phyloP scores from a whole-genome alignment of 2,113 vertebrate species.

The Ardeotis arabs region DNA sequence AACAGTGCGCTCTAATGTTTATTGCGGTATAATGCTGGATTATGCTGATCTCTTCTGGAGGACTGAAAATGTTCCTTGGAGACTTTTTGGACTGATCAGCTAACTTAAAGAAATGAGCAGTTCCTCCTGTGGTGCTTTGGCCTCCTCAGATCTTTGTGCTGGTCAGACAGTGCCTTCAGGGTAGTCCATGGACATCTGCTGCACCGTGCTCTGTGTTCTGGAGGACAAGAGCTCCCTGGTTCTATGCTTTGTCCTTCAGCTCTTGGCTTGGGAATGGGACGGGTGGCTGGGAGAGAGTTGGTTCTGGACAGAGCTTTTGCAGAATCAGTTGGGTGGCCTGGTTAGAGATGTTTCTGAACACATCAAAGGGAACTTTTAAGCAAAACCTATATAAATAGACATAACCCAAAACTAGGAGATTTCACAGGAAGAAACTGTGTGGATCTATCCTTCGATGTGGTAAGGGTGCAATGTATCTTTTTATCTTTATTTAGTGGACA shows the following conservation, averaged over 20 bases:
- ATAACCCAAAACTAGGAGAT: rapidly evolving
- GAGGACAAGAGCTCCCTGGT: not conserved
- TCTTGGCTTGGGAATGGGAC: not conserved
- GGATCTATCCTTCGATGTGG: rapidly evolving
- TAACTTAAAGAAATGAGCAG: not conserved
- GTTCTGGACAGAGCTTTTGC: not conserved
- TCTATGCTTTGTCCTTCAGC: not conserved
- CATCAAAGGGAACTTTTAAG: not conserved
- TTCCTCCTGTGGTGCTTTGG: not conserved
- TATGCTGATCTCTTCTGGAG: not conserved
- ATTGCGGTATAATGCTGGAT: not conserved
- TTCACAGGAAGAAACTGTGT: not conserved
- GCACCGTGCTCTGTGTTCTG: rapidly evolving
- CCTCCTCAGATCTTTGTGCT: not conserved
- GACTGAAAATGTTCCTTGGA: not conserved
- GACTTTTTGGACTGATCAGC: not conserved
- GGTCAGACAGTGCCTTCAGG: not conserved
- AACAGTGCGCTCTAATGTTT: not conserved
- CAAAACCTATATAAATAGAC: not conserved
- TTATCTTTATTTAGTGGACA: not conserved
- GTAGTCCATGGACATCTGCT: not conserved
- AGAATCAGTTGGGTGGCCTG: not conserved
- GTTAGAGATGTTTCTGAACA: not conserved
- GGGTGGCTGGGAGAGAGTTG: not conserved
- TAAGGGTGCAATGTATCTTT: rapidly evolving